phyloP scores from a whole-genome alignment of 2,888 invertebrate species.

The Amiota communis region DNA sequence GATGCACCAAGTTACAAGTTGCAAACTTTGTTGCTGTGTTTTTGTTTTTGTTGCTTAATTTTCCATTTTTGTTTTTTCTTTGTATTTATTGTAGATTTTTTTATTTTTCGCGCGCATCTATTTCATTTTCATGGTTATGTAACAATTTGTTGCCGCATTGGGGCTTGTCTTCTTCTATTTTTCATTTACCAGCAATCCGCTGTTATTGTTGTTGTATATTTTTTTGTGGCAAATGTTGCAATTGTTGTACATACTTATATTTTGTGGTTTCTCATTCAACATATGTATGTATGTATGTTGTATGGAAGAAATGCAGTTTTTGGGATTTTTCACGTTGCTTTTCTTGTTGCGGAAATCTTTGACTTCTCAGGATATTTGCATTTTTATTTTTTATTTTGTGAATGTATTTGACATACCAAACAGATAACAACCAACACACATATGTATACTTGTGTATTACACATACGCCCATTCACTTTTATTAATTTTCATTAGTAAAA shows the following conservation, averaged over 20 bases:
- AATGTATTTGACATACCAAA: slow-evolving; percentile 32
- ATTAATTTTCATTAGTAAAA: slow-evolving; percentile 34
- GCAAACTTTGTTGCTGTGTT: slow-evolving; percentile 1
- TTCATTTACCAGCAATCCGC: not conserved
- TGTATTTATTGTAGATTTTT: slow-evolving; percentile 58
- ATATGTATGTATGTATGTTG: too few species aligned
- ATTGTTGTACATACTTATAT: slow-evolving; percentile 37
- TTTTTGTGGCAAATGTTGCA: slow-evolving; percentile 35
- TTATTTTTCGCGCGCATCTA: slow-evolving; percentile 55
- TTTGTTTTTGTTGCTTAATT: not conserved
- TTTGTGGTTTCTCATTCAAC: slow-evolving; percentile 11
- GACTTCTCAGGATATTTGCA: slow-evolving; percentile 27
- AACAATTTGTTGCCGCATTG: not conserved
- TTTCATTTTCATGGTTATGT: slow-evolving; percentile 50
- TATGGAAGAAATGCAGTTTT: not conserved
- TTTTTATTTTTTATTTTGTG: slow-evolving; percentile 50
- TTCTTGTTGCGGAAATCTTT: slow-evolving; percentile 38
- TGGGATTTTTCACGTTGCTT: not conserved
- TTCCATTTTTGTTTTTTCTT: slow-evolving; percentile 45
- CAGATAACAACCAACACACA: not conserved
- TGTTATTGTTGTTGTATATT: slow-evolving; percentile 42
- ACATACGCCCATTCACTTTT: slow-evolving; percentile 21
- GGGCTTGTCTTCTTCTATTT: not conserved
- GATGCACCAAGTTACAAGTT: slow-evolving; percentile 14
- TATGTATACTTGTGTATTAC: not conserved